phyloP scores from a whole-genome alignment of 2,888 invertebrate species.

The Ischnus inquisitorius region DNA sequence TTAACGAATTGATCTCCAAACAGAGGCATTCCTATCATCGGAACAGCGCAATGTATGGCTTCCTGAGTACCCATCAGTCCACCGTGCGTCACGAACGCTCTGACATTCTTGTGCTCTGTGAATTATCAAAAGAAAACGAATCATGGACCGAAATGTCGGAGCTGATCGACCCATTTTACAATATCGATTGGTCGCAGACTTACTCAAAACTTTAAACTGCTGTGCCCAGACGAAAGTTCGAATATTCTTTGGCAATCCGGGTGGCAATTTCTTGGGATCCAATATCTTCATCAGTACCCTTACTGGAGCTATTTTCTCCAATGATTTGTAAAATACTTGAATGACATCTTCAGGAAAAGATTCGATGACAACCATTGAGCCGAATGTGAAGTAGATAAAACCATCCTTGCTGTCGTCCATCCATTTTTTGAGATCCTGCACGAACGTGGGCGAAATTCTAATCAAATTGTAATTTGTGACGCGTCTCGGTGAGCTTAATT shows the following conservation, averaged over 20 bases:
- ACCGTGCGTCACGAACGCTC: conserved; percentile 82
- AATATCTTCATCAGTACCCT: conserved; percentile 79
- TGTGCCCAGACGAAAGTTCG: conserved; percentile 77
- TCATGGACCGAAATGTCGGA: not conserved
- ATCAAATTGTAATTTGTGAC: not conserved
- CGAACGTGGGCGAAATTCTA: not conserved
- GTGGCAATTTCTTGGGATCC: conserved; percentile 74
- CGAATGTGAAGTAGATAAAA: conserved; percentile 82
- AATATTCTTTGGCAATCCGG: conserved; percentile 78
- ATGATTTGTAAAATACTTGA: conserved; percentile 75
- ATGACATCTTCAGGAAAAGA: conserved; percentile 75
- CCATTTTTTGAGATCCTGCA: conserved; percentile 80
- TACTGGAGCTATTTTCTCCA: conserved; percentile 79
- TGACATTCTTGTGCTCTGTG: conserved; percentile 80
- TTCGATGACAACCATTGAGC: conserved; percentile 81
- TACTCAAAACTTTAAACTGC: conserved; percentile 80
- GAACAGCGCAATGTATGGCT: conserved; percentile 80
- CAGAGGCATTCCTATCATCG: conserved; percentile 81
- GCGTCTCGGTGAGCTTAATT: too few relatives aligned
- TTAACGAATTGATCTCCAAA: conserved; percentile 82
- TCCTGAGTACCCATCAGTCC: conserved; percentile 82
- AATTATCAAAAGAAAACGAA: not conserved
- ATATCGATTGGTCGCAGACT: conserved; percentile 58
- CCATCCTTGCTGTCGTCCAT: conserved; percentile 80
- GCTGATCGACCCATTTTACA: not conserved